Base-by-base conservation (phyloP, 2,797 vertebrate genomes). In the Taenioides sp. region DNA sequence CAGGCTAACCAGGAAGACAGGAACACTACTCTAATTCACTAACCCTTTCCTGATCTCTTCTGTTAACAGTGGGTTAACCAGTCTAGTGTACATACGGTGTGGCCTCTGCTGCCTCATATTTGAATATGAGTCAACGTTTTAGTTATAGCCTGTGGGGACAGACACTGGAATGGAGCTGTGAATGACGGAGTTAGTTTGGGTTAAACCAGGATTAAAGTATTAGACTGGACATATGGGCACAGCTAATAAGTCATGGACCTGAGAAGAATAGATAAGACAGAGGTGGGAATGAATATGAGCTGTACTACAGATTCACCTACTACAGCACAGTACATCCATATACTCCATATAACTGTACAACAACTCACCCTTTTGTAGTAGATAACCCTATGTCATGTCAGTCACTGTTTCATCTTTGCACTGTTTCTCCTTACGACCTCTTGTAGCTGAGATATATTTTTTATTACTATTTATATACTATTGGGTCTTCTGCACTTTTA, bases 191-290 rank as follows among this genome's bases (percentile, higher is more conserved):
- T 60, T 22, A 40, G 70, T 75, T 57, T 68, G 70, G 83, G 84
- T 84, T 86, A 84, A 31, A 69, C 20, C 71, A 83, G 88, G 88
- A 89, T 89, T 90, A 90, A 22, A 62, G 40, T 76, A 80, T 84
- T 74, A 88, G 0, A 16, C 1, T 65, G 67, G 74, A 10, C 82
- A 82, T 78, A 78, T 78, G 87, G 82, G 17, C 64, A 49, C 0
- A 22, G 23, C 37, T 74, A 5, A 68, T 43, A 43, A 5, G 22
- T 60, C 2, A 5, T 6, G 1, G 20, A 47, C 5, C 16, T 1
- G 43, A 7, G 14, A 37, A 1, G 31, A 6, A 65, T 47, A 61
- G 67, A 43, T 11, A 0, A 18, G 31, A 49, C 23, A 57, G 1
- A 25, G 6, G 31, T 20, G 28, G 54, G 22, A 23, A n/a, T 4